phyloP scores from a whole-genome alignment of 1,140 invertebrate genomes.

The Catajapyx aquilonaris region DNA sequence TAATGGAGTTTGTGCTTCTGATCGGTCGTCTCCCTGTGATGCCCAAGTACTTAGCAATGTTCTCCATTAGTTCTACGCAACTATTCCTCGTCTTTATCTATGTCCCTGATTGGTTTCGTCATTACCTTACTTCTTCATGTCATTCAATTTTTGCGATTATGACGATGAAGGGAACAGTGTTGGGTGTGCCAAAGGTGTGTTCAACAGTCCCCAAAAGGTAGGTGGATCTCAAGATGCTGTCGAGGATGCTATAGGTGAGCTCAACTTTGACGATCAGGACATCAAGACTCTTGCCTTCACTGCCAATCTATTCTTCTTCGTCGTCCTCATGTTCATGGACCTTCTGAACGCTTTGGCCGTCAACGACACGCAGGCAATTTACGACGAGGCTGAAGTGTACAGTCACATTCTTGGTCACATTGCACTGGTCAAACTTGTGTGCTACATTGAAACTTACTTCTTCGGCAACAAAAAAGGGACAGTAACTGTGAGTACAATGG shows the following conservation, averaged over 20 bases:
- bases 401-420: slow-evolving; percentile 44
- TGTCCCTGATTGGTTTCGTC: slow-evolving; percentile 54
- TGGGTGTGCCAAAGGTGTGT: slow-evolving; percentile 27
- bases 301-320: slow-evolving; percentile 50
- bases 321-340: slow-evolving; percentile 58
- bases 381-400: slow-evolving; percentile 50
- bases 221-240: slow-evolving; percentile 53
- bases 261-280: slow-evolving; percentile 50
- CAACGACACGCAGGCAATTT: slow-evolving; percentile 50
- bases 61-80: slow-evolving; percentile 53
- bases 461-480: no score
- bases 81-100: slow-evolving; percentile 56
- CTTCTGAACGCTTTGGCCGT: slow-evolving; percentile 59
- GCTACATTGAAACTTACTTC: slow-evolving; percentile 55
- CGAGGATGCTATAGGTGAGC: slow-evolving; percentile 67
- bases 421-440: slow-evolving; percentile 40
- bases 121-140: slow-evolving; percentile 51
- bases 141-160: slow-evolving; percentile 29
- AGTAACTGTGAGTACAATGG: no score
- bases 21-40: slow-evolving; percentile 47
- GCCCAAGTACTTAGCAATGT: slow-evolving; percentile 55
- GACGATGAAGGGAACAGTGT: no score
- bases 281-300: slow-evolving; percentile 39
- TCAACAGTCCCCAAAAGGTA: slow-evolving; percentile 35
- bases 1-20: slow-evolving; percentile 46